Evolutionary conservation across 2,888 invertebrate genomes (phyloP).

Genomic region (Macrophya alboannulata): DNA sequence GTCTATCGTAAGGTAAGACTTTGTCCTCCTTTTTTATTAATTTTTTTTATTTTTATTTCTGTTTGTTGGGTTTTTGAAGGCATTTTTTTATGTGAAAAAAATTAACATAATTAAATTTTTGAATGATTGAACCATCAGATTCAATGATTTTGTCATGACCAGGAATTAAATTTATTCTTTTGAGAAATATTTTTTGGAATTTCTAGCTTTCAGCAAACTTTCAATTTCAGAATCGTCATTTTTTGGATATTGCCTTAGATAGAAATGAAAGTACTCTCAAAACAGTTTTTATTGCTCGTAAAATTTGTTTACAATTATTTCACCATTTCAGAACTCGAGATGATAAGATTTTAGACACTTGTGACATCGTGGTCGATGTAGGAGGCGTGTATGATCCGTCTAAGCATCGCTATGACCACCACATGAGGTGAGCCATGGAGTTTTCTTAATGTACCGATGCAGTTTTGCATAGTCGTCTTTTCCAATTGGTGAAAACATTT

Average conservation of each 20-base stretch:
- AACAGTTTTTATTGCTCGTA: background rate
- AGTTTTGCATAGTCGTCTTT: background rate
- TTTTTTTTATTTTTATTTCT: slow-evolving; percentile 37
- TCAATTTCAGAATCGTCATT: background rate
- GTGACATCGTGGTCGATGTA: slow-evolving; percentile 98
- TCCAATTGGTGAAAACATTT: background rate
- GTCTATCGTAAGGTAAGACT: slow-evolving; percentile 85
- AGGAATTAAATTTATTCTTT: background rate
- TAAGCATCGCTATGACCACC: slow-evolving; percentile 94
- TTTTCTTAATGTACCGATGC: background rate
- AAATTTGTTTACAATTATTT: background rate
- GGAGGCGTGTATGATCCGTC: slow-evolving; percentile 92
- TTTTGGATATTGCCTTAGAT: background rate
- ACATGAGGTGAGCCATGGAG: slow-evolving; percentile 86
- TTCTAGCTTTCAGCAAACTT: background rate
- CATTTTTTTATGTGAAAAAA: background rate
- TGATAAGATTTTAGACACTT: slow-evolving; percentile 84
- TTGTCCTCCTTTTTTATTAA: no score
- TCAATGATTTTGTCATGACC: no score
- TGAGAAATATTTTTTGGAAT: background rate
- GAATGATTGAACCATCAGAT: no score
- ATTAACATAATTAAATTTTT: background rate
- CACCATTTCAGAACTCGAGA: slow-evolving; percentile 81
- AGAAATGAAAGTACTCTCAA: background rate
- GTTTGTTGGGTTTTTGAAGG: background rate